These are phyloP conservation scores for Macrobrachium rosenbergii DNA, from an alignment of 1,140 invertebrate genomes.

Conservation along the genomic window DNA sequence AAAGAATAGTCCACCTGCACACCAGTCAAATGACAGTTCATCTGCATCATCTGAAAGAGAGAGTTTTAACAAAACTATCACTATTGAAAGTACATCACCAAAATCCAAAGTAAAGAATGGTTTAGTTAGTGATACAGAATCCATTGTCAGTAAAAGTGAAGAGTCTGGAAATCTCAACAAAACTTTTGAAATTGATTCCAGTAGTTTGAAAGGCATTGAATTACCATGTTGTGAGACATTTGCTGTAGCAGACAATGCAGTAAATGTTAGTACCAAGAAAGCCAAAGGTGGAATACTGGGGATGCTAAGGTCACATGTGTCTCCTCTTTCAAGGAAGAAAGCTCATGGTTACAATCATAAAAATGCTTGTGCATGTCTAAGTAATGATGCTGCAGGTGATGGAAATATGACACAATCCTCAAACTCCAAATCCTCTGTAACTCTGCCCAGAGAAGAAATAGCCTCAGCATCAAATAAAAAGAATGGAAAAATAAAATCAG, in stretches of 20 bases:
- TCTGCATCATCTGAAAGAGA: neutral
- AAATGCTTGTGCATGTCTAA: too few species aligned
- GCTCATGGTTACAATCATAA: too few species aligned
- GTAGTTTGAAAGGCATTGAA: neutral
- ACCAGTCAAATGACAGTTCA: neutral
- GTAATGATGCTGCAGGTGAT: too few species aligned
- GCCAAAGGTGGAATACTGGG: slow-evolving; percentile 33
- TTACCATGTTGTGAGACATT: neutral
- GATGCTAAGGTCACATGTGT: slow-evolving; percentile 33
- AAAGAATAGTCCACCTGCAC: neutral
- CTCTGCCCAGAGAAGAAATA: neutral
- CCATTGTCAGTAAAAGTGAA: too few species aligned
- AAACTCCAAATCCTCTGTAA: too few species aligned
- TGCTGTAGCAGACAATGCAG: neutral
- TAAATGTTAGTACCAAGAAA: slow-evolving; percentile 1
- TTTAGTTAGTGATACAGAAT: too few species aligned
- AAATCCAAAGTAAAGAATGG: too few species aligned
- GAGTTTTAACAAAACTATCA: neutral
- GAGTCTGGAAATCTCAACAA: neutral
- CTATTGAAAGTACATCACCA: neutral
- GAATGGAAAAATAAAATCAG: slow-evolving; percentile 25
- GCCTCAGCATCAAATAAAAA: neutral
- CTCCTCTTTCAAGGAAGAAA: slow-evolving; percentile 28
- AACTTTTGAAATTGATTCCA: neutral
- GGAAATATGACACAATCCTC: too few species aligned